phyloP scores from a whole-genome alignment of 64 coral and sea anemone species.

The Stylophora pistillata region DNA sequence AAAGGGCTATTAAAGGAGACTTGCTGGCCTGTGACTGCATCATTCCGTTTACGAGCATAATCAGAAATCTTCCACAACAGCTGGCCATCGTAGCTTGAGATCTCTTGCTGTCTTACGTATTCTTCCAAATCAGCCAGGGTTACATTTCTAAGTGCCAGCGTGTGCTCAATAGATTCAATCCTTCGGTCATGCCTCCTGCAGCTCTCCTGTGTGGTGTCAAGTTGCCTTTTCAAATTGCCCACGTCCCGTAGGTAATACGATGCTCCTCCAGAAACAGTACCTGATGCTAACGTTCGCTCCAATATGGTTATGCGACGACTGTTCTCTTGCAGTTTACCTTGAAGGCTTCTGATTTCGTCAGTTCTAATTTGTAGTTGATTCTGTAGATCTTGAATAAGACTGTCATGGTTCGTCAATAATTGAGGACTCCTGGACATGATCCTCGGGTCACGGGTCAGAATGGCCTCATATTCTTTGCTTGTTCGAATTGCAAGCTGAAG shows the following conservation, averaged over 20 bases:
- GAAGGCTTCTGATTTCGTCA: neutral
- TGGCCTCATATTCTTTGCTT: neutral
- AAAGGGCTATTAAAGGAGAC: no score
- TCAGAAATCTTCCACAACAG: no score
- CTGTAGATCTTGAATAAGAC: neutral
- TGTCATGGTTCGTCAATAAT: neutral
- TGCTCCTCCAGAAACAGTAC: neutral
- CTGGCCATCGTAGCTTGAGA: no score
- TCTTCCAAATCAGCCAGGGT: no score
- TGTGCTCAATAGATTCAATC: no score
- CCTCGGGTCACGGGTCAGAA: neutral
- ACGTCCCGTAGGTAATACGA: neutral
- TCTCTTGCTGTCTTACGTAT: no score
- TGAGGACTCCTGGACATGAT: constrained; percentile 10
- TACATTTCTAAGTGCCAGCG: no score
- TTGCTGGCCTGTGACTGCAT: no score
- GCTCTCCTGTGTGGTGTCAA: no score
- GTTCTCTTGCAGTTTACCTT: neutral
- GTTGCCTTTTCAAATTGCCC: no score
- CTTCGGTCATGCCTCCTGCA: no score
- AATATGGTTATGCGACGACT: neutral
- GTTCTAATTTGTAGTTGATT: neutral
- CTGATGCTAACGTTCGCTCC: neutral
- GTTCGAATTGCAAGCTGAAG: neutral
- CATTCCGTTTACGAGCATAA: no score